Percentiles rank a stretch among this genome's conserved stretches.
Evolutionary conservation across 2,888 invertebrate genomes (phyloP).

Genomic region (Lasioglossum calceatum): DNA sequence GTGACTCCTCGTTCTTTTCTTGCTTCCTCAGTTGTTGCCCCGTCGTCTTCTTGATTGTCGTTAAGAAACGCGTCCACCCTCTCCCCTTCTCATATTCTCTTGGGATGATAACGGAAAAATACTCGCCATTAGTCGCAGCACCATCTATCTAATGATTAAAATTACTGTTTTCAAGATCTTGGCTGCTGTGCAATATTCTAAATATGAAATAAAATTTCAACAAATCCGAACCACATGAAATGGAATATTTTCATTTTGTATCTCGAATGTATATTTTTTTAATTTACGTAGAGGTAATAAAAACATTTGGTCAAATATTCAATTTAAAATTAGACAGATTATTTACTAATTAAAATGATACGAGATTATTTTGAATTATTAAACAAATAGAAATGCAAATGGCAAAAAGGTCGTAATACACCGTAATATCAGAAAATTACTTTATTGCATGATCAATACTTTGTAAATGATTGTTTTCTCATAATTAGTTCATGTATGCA

Average conservation of each 20-base stretch:
- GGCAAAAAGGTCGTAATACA: background rate
- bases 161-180: background rate
- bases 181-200: background rate
- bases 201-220: background rate
- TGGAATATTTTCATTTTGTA: background rate
- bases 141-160: background rate
- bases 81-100: background rate
- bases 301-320: background rate
- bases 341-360: background rate
- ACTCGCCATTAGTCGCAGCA: background rate
- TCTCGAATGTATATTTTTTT: background rate
- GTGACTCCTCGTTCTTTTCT: slow-evolving; percentile 47
- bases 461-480: background rate
- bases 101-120: slow-evolving; percentile 1
- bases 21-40: slow-evolving; percentile 27
- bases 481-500: background rate
- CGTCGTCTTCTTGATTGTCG: slow-evolving; percentile 25
- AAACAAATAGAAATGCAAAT: background rate
- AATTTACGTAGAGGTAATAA: background rate
- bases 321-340: background rate
- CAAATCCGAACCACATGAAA: background rate
- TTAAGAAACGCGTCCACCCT: slow-evolving; percentile 25
- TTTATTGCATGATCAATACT: background rate
- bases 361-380: background rate
- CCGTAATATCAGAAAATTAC: background rate